Conservation (phyloP, 2,888 invertebrate genomes). For the Scaptomyza caliginosa region DNA sequence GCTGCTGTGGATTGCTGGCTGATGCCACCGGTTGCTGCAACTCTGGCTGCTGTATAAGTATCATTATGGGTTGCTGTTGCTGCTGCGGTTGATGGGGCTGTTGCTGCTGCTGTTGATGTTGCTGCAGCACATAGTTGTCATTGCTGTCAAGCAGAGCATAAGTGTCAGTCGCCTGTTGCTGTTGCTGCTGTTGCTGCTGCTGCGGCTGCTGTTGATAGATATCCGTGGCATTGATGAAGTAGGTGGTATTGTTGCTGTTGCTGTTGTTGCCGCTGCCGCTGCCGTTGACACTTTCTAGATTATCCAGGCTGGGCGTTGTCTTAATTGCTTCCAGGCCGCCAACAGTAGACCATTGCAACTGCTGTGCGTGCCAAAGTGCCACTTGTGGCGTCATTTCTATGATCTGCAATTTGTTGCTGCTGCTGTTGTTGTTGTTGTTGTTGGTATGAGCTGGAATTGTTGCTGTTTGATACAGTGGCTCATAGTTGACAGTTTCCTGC, state of each 20-base stretch:
- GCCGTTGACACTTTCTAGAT: constrained; percentile 3
- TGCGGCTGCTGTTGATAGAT: constrained; percentile 58
- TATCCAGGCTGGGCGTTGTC: constrained; percentile 36
- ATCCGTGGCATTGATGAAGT: constrained; percentile 73
- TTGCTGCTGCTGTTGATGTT: constrained; percentile 30
- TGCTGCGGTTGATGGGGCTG: constrained; percentile 10
- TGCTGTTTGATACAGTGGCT: constrained; percentile 25
- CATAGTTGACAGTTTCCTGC: constrained; percentile 32
- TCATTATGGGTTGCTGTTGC: constrained; percentile 69
- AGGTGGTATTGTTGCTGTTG: constrained; percentile 55
- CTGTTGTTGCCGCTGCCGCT: constrained; percentile 1
- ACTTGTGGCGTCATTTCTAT: constrained; percentile 39
- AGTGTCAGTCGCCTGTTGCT: constrained; percentile 26
- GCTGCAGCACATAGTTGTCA: constrained; percentile 69
- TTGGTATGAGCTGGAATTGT: constrained; percentile 2
- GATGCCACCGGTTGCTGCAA: constrained; percentile 63
- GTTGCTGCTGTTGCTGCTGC: constrained; percentile 9
- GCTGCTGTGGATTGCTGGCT: constrained; percentile 70
- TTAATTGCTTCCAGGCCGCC: constrained; percentile 67
- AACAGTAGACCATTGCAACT: constrained; percentile 63
- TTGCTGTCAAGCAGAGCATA: constrained; percentile 63
- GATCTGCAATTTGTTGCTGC: constrained; percentile 39
- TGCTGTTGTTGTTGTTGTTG: constrained; percentile 15
- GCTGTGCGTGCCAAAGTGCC: constrained; percentile 42
- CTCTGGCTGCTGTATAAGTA: constrained; percentile 67